Base-by-base conservation (phyloP, 2,888 invertebrate genomes). In the Belgica antarctica region DNA sequence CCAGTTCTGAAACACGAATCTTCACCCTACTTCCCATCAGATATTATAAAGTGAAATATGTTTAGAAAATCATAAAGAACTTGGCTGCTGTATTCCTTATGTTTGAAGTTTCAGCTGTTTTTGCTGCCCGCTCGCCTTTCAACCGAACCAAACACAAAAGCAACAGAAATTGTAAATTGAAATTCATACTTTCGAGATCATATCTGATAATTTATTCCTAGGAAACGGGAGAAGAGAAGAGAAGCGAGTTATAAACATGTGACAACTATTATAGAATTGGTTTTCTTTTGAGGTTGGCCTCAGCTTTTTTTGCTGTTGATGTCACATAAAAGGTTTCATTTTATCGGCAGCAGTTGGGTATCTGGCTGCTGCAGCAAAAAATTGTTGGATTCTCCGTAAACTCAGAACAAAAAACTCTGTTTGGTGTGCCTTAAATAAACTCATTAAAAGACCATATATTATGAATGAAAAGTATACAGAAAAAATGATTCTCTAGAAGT, bases 371-470 rank as follows among this genome's bases (percentile, higher is more conserved):
- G 22, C 36, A 41, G n/a, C 36, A 62, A 62, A 25, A 62, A 62
- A 62, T 62, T n/a, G 31, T 62, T 62, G 62, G 36, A 31, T 62
- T 57, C 62, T 62, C 36, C 5, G 12, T n/a, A n/a, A 10, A 22
- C 57, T n/a, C n/a, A n/a, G 12, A 31, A 12, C 12, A 31, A 46
- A n/a, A 17, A 22, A 12, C 19, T 19, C 15, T 28, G 65, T 27
- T 68, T 41, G 36, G 24, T 66, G 24, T 66, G 24, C 17, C 65
- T 57, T 57, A 68, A 68, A 68, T 28, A 68, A 68, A 57, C 68
- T 68, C 47, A 57, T 68, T 68, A 68, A 68, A 68, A 68, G 31
- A 34, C 47, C 34, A 68, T 68, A 57, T 46, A 68, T 68, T 68
- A 68, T 68, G 57, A 28, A 68, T 68, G 47, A 46, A 3, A 15